Evolutionary conservation across 2,888 invertebrate genomes (phyloP).

Genomic region (Atherix ibis): DNA sequence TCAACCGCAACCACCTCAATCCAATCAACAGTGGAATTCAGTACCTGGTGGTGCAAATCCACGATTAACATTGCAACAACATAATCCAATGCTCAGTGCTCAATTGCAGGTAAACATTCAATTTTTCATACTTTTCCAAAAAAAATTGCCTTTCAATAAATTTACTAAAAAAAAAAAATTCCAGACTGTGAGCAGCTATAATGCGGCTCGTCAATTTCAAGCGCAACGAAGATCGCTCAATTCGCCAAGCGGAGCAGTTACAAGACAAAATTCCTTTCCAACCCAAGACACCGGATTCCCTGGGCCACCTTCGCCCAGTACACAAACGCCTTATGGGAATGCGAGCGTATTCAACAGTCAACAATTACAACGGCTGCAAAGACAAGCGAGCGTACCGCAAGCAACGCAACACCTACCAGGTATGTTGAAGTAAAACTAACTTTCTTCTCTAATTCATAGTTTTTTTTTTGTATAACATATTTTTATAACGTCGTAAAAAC

Average conservation of each 20-base stretch:
- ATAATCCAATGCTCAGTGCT: slow-evolving; percentile 81
- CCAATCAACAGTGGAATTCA: slow-evolving; percentile 16
- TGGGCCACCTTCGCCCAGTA: slow-evolving; percentile 21
- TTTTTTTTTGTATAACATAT: too few species aligned
- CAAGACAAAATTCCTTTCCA: slow-evolving; percentile 30
- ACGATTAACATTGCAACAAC: slow-evolving; percentile 48
- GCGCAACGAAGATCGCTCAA: slow-evolving; percentile 27
- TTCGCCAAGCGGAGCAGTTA: slow-evolving; percentile 26
- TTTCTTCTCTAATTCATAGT: too few species aligned
- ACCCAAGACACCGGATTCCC: slow-evolving; percentile 17
- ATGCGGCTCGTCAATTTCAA: slow-evolving; percentile 25
- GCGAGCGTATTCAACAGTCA: slow-evolving; percentile 23
- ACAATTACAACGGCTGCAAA: slow-evolving; percentile 29
- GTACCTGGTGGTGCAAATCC: slow-evolving; percentile 15
- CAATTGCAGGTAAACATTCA: slow-evolving; percentile 54
- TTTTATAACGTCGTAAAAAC: too few species aligned
- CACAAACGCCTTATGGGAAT: slow-evolving; percentile 22
- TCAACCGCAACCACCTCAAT: slow-evolving; percentile 26
- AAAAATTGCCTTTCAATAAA: not conserved
- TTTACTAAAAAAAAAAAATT: not conserved
- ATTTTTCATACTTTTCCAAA: not conserved
- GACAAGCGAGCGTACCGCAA: slow-evolving; percentile 31
- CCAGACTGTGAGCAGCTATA: slow-evolving; percentile 26
- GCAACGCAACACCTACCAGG: slow-evolving; percentile 33
- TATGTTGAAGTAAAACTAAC: too few species aligned